phyloP scores from a whole-genome alignment of 1,140 invertebrate species.

The Eumaeus atala region DNA sequence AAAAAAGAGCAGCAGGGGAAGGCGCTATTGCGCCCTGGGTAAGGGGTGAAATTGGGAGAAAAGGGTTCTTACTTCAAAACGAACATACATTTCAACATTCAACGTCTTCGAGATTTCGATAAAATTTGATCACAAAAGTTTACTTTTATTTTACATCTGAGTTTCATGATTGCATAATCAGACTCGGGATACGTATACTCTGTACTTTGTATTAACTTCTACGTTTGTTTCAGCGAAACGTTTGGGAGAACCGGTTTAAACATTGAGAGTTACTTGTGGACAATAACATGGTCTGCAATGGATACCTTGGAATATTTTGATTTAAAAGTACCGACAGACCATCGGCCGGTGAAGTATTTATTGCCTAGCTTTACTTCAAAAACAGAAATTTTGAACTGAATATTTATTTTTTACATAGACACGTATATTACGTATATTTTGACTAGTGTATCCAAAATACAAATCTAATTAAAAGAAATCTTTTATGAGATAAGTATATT shows the following conservation, averaged over 20 bases:
- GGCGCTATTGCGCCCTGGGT: too few species aligned
- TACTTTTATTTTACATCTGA: neutral
- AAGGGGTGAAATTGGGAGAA: too few species aligned
- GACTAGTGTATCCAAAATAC: too few species aligned
- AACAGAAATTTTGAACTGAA: too few species aligned
- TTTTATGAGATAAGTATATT: too few species aligned
- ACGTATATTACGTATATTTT: too few species aligned
- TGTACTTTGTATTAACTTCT: constrained; percentile 5
- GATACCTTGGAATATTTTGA: constrained; percentile 33
- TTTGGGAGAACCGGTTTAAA: constrained; percentile 30
- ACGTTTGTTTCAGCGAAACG: constrained; percentile 29
- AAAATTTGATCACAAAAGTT: neutral
- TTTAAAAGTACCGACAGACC: constrained; percentile 24
- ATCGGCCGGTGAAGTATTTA: constrained; percentile 22
- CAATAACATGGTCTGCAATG: constrained; percentile 36
- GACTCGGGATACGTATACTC: constrained; percentile 2
- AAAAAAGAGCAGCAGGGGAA: too few species aligned
- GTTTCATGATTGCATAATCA: constrained; percentile 4
- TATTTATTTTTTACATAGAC: too few species aligned
- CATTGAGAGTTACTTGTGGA: constrained; percentile 35
- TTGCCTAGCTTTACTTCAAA: constrained; percentile 13
- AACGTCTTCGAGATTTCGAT: neutral
- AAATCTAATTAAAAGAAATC: too few species aligned
- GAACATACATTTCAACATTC: neutral
- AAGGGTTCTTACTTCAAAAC: too few species aligned